Percentiles rank a stretch among this genome's conserved stretches.
phyloP scores from a whole-genome alignment of 2,113 vertebrate species.

The Hystrix cristata region DNA sequence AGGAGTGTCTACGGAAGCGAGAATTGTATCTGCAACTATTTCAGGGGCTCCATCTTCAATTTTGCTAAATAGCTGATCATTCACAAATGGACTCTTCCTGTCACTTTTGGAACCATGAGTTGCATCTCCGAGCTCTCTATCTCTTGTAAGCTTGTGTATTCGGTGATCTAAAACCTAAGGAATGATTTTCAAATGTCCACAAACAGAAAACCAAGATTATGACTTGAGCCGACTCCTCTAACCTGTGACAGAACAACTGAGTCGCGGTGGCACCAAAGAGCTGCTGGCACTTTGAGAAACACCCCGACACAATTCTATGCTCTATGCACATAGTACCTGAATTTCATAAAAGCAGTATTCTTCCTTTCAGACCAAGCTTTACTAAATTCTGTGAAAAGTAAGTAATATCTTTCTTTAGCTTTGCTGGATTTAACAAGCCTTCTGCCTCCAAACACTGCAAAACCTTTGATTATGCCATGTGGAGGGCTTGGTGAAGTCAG shows the following conservation, averaged over 20 bases:
- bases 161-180: background rate
- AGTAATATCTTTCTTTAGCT: background rate
- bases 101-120: background rate
- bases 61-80: background rate
- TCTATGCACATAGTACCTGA: constrained; percentile 36
- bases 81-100: background rate
- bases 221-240: background rate
- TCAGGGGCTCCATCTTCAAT: background rate
- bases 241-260: background rate
- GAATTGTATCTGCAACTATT: constrained; percentile 20
- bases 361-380: constrained; percentile 36
- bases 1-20: constrained; percentile 63
- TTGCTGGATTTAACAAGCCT: background rate
- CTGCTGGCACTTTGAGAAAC: constrained; percentile 61
- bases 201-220: background rate
- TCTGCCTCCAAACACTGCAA: background rate
- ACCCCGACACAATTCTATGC: background rate
- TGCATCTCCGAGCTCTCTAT: background rate
- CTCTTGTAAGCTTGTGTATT: background rate
- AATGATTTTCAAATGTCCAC: background rate
- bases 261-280: background rate
- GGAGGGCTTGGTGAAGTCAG: background rate
- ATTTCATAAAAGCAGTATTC: constrained; percentile 35
- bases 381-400: constrained; percentile 36
- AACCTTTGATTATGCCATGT: background rate